Evolutionary conservation across 2,888 invertebrate species (phyloP).

Genomic region (Sarcophaga carnaria): DNA sequence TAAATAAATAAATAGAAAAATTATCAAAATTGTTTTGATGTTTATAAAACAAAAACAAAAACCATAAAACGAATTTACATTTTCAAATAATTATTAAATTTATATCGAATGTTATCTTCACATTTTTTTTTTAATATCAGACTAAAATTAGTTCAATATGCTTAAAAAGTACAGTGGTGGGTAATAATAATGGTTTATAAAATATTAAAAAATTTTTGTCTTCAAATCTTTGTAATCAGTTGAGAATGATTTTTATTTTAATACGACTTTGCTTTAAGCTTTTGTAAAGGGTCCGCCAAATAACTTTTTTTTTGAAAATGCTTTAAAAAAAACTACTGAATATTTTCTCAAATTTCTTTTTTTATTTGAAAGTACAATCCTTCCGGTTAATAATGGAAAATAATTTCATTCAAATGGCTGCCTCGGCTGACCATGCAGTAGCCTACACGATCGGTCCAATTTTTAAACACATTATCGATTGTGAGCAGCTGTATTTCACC

Average conservation of each 20-base stretch:
- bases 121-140: conserved; percentile 49
- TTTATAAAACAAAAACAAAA: conserved; percentile 48
- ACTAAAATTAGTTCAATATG: conserved; percentile 44
- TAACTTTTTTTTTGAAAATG: too few species aligned
- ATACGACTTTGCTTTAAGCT: too few species aligned
- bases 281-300: too few species aligned
- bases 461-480: too few species aligned
- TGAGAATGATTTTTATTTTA: not conserved
- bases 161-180: conserved; percentile 27
- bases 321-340: too few species aligned
- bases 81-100: conserved; percentile 60
- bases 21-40: conserved; percentile 50
- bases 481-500: too few species aligned
- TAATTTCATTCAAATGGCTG: too few species aligned
- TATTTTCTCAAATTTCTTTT: too few species aligned
- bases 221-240: not conserved
- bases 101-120: conserved; percentile 45
- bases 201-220: not conserved
- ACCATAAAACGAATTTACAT: not conserved
- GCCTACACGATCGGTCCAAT: too few species aligned
- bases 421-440: too few species aligned
- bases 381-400: too few species aligned
- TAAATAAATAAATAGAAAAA: conserved; percentile 54
- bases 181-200: not conserved
- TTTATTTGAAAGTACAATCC: too few species aligned